Percentiles rank a stretch among this genome's conserved stretches.
Conservation (phyloP, 2,113 vertebrate species). For the Eonycteris spelaea region DNA sequence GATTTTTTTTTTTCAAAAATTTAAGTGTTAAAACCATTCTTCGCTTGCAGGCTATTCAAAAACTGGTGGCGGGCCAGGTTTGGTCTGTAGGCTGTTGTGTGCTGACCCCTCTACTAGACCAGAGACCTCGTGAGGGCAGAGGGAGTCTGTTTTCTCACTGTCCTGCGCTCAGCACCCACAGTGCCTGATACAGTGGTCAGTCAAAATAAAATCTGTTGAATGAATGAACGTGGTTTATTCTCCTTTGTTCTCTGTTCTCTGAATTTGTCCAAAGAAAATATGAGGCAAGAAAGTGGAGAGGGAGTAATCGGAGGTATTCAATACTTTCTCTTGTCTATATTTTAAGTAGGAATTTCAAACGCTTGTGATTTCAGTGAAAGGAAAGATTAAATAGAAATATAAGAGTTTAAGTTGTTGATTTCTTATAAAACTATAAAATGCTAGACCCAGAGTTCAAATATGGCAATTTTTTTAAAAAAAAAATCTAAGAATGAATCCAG, state of each 20-base stretch:
- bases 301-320: conserved; percentile 2
- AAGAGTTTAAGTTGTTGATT: conserved; percentile 42
- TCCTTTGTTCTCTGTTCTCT: conserved; percentile 23
- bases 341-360: conserved; percentile 42
- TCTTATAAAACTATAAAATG: not conserved
- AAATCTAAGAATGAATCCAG: not conserved
- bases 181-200: not conserved
- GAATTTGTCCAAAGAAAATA: conserved; percentile 25
- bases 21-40: not conserved
- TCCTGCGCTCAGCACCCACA: not conserved
- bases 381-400: conserved; percentile 34
- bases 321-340: conserved; percentile 1
- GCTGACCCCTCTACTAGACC: not conserved
- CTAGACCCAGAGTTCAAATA: not conserved
- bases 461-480: not conserved
- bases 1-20: not conserved
- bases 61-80: not conserved
- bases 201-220: not conserved
- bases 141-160: not conserved
- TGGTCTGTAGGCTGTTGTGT: not conserved
- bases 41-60: not conserved
- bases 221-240: not conserved
- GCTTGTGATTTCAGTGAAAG: conserved; percentile 42
- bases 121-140: not conserved
- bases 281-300: not conserved